A percentile compares a stretch with the other conserved stretches of the same genome.
Conservation (phyloP, 1,140 invertebrate species). For the Phortica variegata region DNA sequence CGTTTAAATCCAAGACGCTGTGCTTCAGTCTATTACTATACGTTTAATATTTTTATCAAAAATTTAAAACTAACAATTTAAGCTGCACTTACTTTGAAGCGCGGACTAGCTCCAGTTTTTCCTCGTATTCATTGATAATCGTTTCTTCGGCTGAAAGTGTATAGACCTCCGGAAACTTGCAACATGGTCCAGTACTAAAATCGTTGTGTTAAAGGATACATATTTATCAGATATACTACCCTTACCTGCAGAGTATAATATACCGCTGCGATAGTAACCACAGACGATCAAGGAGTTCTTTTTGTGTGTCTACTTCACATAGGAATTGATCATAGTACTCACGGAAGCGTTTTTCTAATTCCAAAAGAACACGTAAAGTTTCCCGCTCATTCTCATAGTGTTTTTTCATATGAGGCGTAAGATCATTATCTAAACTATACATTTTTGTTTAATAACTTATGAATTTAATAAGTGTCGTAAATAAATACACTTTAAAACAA, state of each 20-base stretch:
- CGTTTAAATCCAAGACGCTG: constrained; percentile 11
- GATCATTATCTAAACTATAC: too few species aligned
- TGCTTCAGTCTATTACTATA: constrained; percentile 27
- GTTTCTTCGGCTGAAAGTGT: constrained; percentile 37
- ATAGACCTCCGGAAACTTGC: constrained; percentile 38
- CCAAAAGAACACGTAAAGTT: constrained; percentile 19
- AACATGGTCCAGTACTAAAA: constrained; percentile 16
- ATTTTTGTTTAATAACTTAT: too few species aligned
- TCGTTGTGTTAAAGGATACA: too few species aligned
- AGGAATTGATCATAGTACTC: constrained; percentile 20
- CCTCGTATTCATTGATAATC: constrained; percentile 42
- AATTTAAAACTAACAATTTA: too few species aligned
- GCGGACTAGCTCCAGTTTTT: constrained; percentile 29
- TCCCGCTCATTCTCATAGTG: constrained; percentile 35
- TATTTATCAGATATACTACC: too few species aligned
- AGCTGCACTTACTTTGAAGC: constrained; percentile 23
- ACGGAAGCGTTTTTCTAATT: constrained; percentile 19
- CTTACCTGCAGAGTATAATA: constrained; percentile 32
- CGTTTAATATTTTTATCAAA: too few species aligned
- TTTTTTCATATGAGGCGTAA: constrained; percentile 24
- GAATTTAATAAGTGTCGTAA: too few species aligned
- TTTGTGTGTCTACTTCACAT: constrained; percentile 29
- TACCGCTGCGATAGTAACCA: constrained; percentile 38
- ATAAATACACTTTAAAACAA: too few species aligned
- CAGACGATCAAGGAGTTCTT: constrained; percentile 25